phyloP scores from a whole-genome alignment of 2,113 vertebrate genomes.

The Psophia crepitans region DNA sequence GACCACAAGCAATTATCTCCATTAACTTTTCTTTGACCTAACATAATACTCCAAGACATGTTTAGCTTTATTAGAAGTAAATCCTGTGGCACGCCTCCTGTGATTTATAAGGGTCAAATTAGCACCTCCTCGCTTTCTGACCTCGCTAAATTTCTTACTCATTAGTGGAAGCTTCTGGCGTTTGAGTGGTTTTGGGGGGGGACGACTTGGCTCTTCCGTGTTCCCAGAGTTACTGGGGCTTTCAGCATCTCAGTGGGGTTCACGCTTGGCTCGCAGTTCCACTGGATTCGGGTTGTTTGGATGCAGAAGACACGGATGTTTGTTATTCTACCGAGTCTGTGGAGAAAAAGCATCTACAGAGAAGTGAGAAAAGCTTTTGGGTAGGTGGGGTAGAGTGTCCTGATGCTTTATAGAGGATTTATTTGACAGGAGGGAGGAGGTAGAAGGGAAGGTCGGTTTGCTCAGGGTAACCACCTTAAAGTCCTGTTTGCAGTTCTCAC shows the following conservation, averaged over 20 bases:
- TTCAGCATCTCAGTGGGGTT: background rate
- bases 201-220: background rate
- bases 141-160: background rate
- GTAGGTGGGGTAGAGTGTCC: background rate
- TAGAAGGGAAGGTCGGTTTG: background rate
- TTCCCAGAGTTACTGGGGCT: background rate
- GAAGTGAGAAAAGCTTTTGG: background rate
- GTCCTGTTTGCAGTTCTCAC: background rate
- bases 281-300: background rate
- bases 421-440: background rate
- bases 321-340: background rate
- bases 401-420: background rate
- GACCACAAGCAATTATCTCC: constrained; percentile 2
- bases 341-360: background rate
- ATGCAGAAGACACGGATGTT: background rate
- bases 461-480: background rate
- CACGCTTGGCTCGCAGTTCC: fast-evolving
- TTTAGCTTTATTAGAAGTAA: background rate
- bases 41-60: background rate
- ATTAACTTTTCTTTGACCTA: background rate
- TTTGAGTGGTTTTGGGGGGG: background rate
- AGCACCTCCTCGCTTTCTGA: background rate
- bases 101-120: background rate
- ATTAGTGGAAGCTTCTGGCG: background rate
- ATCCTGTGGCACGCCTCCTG: background rate